Conservation (phyloP, 1,140 invertebrate species). For the Berghia stephanieae region DNA sequence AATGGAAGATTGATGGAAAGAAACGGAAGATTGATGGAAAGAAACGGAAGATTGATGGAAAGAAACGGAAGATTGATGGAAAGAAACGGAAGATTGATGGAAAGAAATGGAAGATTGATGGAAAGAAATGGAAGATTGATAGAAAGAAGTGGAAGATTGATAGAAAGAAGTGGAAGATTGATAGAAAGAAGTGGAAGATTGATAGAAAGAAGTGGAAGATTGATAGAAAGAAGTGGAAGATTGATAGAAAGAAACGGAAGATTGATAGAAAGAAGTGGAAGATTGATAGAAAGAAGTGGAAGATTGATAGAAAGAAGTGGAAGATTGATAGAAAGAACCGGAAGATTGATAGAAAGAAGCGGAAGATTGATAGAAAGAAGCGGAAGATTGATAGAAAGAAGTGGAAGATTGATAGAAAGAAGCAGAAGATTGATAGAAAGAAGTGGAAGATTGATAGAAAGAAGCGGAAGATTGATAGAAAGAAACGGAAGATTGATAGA, state of each 20-base stretch:
- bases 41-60: too few relatives aligned
- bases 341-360: not conserved
- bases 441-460: too few relatives aligned
- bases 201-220: not conserved
- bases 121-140: not conserved
- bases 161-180: not conserved
- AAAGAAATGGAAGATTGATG: not conserved
- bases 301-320: not conserved
- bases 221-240: not conserved
- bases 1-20: too few relatives aligned
- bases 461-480: not conserved
- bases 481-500: not conserved
- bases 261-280: not conserved
- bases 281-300: not conserved
- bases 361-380: not conserved
- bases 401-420: too few relatives aligned
- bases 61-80: not conserved
- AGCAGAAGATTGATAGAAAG: too few relatives aligned
- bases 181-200: not conserved
- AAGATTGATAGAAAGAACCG: not conserved
- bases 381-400: too few relatives aligned
- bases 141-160: not conserved
- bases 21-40: too few relatives aligned
- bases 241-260: slow-evolving; percentile 3
- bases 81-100: not conserved